phyloP scores from a whole-genome alignment of 2,113 vertebrate genomes.

The Gambusia affinis region DNA sequence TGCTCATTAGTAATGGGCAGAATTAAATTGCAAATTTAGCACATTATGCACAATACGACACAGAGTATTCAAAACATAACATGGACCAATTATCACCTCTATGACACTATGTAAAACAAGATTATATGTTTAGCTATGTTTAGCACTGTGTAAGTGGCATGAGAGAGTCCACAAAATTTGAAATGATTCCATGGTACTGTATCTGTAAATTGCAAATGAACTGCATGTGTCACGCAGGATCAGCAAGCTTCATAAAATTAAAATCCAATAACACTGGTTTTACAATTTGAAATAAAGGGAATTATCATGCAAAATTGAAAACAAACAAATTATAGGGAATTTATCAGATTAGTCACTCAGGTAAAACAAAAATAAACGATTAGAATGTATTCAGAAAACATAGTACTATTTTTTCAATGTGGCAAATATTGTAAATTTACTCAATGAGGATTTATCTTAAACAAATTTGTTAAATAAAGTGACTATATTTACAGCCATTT shows the following conservation, averaged over 20 bases:
- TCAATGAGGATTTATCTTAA: no score
- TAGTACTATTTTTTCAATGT: no score
- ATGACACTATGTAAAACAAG: neutral
- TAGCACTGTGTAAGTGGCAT: neutral
- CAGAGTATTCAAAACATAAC: neutral
- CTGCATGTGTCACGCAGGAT: neutral
- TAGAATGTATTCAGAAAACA: no score
- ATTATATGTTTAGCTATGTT: neutral
- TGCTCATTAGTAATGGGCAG: slow-evolving; percentile 6
- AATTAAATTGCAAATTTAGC: slow-evolving; percentile 25
- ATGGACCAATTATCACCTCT: slow-evolving; percentile 8
- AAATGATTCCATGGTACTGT: neutral
- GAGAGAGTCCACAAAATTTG: neutral
- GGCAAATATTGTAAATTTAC: no score
- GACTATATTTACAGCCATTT: no score
- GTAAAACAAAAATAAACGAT: neutral
- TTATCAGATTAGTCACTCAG: no score
- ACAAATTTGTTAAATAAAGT: no score
- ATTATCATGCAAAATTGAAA: neutral
- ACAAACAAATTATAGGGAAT: no score
- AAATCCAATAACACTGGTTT: neutral
- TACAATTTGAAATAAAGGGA: neutral
- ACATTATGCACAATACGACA: neutral
- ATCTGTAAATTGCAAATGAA: neutral
- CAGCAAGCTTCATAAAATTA: neutral